Conservation (phyloP, 2,888 invertebrate genomes). For the Tenthredo notha region DNA sequence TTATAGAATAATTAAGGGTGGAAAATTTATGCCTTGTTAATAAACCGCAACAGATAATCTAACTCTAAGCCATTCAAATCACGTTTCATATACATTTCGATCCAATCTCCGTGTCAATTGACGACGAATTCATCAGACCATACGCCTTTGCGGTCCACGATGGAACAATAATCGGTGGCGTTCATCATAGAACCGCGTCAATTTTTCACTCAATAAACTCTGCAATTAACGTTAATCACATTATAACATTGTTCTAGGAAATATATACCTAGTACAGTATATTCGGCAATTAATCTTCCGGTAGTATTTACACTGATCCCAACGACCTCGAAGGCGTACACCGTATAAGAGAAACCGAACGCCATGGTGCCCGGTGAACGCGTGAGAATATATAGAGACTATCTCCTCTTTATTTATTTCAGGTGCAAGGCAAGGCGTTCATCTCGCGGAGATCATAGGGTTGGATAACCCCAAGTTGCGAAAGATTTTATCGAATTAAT, state of each 20-base stretch:
- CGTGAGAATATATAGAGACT: slow-evolving; percentile 10
- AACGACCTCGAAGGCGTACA: slow-evolving; percentile 21
- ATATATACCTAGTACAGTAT: not conserved
- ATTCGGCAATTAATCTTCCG: slow-evolving; percentile 30
- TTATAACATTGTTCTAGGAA: not conserved
- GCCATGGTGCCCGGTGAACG: not conserved
- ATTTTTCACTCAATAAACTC: slow-evolving; percentile 16
- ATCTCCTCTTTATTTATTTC: slow-evolving; percentile 6
- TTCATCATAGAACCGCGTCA: not conserved
- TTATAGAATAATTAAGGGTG: slow-evolving; percentile 39
- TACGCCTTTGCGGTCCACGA: not conserved
- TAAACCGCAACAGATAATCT: not conserved
- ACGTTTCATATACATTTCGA: not conserved
- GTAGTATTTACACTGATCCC: slow-evolving; percentile 25
- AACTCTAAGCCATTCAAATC: not conserved
- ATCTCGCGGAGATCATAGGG: slow-evolving; percentile 14
- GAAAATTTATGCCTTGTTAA: slow-evolving; percentile 24
- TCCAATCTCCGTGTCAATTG: not conserved
- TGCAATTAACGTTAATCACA: not conserved
- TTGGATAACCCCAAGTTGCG: slow-evolving; percentile 17
- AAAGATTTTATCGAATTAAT: slow-evolving; percentile 45
- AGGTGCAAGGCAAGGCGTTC: slow-evolving; percentile 22
- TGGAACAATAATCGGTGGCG: not conserved
- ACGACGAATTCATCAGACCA: not conserved
- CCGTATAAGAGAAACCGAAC: slow-evolving; percentile 5